Evolutionary conservation across 92 coral and sea anemone species (phyloP), one percentile per base, ranked within the genome.

Genomic region (Parazoanthus darwini): DNA sequence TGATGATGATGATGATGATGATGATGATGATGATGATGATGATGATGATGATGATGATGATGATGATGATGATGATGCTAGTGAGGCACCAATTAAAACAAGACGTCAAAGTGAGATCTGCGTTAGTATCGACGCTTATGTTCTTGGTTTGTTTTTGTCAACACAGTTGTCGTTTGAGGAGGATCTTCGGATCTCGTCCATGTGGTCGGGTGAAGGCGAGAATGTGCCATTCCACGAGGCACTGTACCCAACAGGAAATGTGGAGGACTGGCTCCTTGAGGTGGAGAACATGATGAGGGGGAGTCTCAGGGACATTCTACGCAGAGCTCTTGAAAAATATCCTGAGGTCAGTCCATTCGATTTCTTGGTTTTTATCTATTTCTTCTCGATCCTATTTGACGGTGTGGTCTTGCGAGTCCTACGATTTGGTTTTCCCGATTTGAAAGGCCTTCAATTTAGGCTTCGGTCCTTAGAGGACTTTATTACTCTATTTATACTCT

Each of bases 121-220:
- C 14, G 15, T 13, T 54, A 54, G 59, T 54, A 15, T 18, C 25
- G 68, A 80, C 6, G 37, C 8, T 18, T 80, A 77, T 80, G 37
- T 74, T 35, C 39, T 87, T 9, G 26, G 85, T 9, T 39, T 44
- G 35, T 79, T 43, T 39, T 18, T 82, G 39, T 29, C 38, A 42
- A 25, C n/a, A 68, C 82, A 96, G 98, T 93, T 97, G 74, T 84
- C 95, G 66, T 97, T 97, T 66, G 99, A 97, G 88, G 99, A 97
- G 38, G 99, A 97, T 77, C 94, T 97, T 18, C 96, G 97, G 68
- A 97, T 97, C 88, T 94, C 99, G 6, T 93, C 95, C 88, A 97
- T 97, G 99, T 97, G 96, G 89, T 97, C 99, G 63, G 98, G 98
- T 14, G 99, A 97, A 82, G 99, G 99, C 51, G 99, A 97, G 82